Percentiles rank a stretch among this genome's conserved stretches.
Conservation (phyloP, 1,140 invertebrate genomes). For the Sinonovacula constricta region DNA sequence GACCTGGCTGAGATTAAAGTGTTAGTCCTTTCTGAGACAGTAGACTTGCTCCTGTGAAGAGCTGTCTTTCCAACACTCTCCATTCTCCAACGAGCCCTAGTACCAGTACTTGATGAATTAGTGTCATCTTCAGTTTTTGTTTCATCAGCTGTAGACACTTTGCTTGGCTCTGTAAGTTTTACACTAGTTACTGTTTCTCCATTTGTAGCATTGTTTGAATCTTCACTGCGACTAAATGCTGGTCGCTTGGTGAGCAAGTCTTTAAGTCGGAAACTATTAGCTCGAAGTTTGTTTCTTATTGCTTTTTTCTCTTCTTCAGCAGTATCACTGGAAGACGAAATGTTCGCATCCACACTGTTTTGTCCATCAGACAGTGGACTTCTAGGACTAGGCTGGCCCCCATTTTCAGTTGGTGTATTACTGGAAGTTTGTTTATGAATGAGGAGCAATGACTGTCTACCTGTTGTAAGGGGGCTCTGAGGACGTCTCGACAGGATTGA, state of each 20-base stretch:
- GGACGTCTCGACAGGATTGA: constrained; percentile 39
- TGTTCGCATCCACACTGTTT: not conserved
- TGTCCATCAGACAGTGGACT: constrained; percentile 6
- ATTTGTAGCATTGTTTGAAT: constrained; percentile 4
- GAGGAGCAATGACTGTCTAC: constrained; percentile 1
- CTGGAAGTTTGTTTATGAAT: constrained; percentile 15
- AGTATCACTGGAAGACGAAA: not conserved
- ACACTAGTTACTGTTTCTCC: not conserved
- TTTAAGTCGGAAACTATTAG: constrained; percentile 45
- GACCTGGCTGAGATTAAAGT: constrained; percentile 32
- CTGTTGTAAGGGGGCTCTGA: constrained; percentile 41
- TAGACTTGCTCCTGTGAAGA: constrained; percentile 14
- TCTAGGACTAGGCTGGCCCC: constrained; percentile 2
- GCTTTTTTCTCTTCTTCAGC: constrained; percentile 21
- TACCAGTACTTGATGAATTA: not conserved
- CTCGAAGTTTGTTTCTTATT: constrained; percentile 41
- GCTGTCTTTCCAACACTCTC: constrained; percentile 9
- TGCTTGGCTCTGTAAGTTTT: not conserved
- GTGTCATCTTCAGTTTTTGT: not conserved
- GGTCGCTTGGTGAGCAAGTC: constrained; percentile 42
- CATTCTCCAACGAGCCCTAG: constrained; percentile 34
- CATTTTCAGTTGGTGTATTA: not conserved
- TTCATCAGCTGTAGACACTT: not conserved
- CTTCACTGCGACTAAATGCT: constrained; percentile 9
- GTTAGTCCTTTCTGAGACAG: constrained; percentile 20